Evolutionary conservation across 1,140 invertebrate genomes (phyloP).

Genomic region (Hypothenemus hampei): DNA sequence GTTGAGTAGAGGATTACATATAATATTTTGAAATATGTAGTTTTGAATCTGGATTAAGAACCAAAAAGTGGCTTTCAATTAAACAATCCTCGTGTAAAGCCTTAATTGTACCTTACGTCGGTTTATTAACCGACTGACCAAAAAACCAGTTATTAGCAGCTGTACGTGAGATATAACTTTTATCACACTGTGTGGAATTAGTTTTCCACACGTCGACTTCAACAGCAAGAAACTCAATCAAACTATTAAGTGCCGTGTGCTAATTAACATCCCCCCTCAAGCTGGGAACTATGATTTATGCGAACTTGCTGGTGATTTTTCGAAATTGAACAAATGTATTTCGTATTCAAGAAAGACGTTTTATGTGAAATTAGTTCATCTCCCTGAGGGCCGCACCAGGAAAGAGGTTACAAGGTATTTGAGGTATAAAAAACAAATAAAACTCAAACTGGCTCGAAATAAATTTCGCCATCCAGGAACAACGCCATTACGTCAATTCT

Average conservation of each 20-base stretch:
- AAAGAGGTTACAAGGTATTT: conserved; percentile 12
- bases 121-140: not conserved
- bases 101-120: not conserved
- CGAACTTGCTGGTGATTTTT: no score
- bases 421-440: conserved; percentile 20
- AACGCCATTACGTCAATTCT: conserved; percentile 7
- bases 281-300: no score
- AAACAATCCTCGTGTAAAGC: not conserved
- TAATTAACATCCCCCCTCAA: not conserved
- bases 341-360: conserved; percentile 3
- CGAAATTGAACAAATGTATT: conserved; percentile 2
- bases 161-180: conserved; percentile 4
- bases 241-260: conserved; percentile 3
- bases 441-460: conserved; percentile 11
- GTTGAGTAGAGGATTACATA: no score
- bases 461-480: conserved; percentile 14
- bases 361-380: conserved; percentile 20
- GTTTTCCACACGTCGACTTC: not conserved
- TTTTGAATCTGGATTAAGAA: no score
- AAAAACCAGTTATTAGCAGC: no score
- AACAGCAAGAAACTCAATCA: conserved; percentile 4
- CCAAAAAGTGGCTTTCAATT: not conserved
- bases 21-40: no score
- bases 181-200: conserved; percentile 1
- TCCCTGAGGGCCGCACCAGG: conserved; percentile 5